A percentile compares a stretch with the other conserved stretches of the same genome.
These are phyloP conservation scores for Ophioderma brevispina DNA, from an alignment of 35 echinoderm and acorn worm species.

Conservation along the genomic window DNA sequence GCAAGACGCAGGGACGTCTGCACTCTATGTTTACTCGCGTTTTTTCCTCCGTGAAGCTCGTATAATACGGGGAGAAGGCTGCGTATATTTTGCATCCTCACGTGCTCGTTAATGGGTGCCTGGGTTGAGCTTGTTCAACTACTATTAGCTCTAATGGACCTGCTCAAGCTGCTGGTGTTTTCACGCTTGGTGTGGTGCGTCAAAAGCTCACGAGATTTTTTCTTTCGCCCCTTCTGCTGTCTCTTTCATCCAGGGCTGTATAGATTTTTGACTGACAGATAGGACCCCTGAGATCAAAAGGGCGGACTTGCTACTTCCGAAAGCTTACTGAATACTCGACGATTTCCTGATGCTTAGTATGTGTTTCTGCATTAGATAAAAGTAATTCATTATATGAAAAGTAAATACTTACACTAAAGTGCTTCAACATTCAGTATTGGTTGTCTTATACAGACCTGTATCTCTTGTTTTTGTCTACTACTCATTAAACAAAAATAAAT, in stretches of 20 bases:
- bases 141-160: background rate
- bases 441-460: too few species aligned
- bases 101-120: background rate
- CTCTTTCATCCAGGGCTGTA: background rate
- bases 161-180: background rate
- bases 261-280: background rate
- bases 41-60: background rate
- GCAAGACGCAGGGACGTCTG: background rate
- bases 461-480: too few species aligned
- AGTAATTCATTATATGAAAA: background rate
- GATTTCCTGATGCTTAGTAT: background rate
- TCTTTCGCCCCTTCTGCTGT: background rate
- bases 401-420: background rate
- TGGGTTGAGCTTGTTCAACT: background rate
- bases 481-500: too few species aligned
- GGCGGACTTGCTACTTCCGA: slow-evolving; percentile 2
- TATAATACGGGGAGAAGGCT: background rate
- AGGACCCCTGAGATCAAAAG: background rate
- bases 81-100: background rate
- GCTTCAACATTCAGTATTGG: too few species aligned
- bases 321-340: background rate
- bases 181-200: background rate
- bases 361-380: slow-evolving; percentile 2
- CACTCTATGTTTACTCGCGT: slow-evolving; percentile 5
- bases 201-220: background rate